phyloP scores from a whole-genome alignment of 2,113 vertebrate genomes.

The Marmota monax region DNA sequence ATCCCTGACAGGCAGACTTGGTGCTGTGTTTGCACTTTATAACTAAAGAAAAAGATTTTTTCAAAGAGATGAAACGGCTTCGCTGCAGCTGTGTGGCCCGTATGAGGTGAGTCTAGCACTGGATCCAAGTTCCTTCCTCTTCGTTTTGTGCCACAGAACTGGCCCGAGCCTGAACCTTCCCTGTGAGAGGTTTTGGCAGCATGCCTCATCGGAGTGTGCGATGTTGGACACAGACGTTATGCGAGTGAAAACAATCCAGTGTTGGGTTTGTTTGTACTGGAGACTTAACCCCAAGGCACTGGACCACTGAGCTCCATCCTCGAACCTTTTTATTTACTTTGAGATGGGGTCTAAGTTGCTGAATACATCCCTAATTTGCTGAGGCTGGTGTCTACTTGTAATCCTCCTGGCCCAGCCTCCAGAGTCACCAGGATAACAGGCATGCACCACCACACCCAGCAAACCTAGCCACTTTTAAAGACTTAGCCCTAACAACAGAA shows the following conservation, averaged over 20 bases:
- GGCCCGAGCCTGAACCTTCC: background rate
- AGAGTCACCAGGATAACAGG: background rate
- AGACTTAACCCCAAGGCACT: background rate
- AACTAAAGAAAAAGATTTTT: background rate
- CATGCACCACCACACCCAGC: background rate
- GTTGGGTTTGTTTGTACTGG: background rate
- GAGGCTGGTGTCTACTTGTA: background rate
- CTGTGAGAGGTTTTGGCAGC: background rate
- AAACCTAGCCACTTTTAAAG: conserved; percentile 43
- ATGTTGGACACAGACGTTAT: background rate
- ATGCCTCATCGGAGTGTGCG: background rate
- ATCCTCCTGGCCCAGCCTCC: background rate
- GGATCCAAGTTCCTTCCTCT: background rate
- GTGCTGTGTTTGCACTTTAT: background rate
- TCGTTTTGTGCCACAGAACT: background rate
- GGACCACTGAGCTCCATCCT: background rate
- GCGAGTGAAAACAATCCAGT: background rate
- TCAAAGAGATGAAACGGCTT: background rate
- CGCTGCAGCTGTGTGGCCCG: background rate
- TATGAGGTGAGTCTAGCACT: background rate
- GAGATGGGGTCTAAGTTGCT: background rate
- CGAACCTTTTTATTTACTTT: background rate
- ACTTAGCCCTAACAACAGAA: background rate
- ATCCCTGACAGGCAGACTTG: background rate
- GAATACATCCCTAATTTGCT: background rate